Percentiles rank a stretch among this genome's conserved stretches.
These are phyloP conservation scores for Pyrrhura leucotis DNA, from an alignment of 2,797 vertebrate species.

Conservation along the genomic window DNA sequence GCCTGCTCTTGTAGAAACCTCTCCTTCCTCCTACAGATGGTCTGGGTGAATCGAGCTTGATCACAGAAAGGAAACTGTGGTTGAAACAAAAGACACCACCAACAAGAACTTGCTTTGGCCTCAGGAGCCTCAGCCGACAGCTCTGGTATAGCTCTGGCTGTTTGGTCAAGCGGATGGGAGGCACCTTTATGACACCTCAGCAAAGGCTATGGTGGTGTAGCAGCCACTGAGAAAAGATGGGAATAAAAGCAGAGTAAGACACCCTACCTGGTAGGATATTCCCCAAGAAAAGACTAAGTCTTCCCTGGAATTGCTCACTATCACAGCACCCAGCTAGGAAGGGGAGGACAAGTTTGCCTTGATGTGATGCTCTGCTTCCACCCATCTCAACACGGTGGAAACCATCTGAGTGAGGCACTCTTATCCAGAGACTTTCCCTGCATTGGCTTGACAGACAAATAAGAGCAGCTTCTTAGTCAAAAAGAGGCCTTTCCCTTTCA, in stretches of 20 bases:
- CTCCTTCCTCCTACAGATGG: background rate
- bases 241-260: background rate
- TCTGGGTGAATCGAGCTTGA: background rate
- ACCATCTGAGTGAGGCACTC: background rate
- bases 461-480: background rate
- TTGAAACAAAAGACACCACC: background rate
- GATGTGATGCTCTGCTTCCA: background rate
- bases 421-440: background rate
- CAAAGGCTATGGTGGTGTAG: background rate
- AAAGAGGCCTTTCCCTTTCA: background rate
- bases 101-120: background rate
- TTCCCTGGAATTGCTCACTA: background rate
- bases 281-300: background rate
- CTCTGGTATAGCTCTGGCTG: background rate
- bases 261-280: background rate
- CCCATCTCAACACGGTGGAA: background rate
- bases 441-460: background rate
- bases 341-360: background rate
- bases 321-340: background rate
- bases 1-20: background rate
- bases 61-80: background rate
- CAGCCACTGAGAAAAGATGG: background rate
- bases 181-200: background rate
- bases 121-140: fast-evolving
- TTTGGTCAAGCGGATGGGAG: fast-evolving